Conservation (phyloP, 1,140 invertebrate species). For the Microplitis demolitor region DNA sequence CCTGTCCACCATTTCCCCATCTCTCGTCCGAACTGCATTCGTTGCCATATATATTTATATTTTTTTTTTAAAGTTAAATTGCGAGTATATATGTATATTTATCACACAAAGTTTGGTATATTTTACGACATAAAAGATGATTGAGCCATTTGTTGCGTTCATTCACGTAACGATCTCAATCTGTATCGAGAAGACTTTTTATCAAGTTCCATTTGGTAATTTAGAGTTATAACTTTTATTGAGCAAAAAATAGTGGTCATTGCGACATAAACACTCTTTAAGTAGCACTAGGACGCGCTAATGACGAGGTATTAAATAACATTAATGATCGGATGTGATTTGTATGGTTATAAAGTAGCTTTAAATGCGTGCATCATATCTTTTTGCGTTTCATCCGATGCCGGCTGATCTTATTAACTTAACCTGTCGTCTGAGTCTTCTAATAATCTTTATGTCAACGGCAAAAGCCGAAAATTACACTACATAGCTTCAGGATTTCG, state of each 20-base stretch:
- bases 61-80: too few species aligned
- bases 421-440: too few species aligned
- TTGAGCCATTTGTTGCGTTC: constrained; percentile 49
- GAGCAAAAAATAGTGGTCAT: not conserved
- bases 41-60: not conserved
- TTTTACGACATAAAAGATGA: constrained; percentile 37
- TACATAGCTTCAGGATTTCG: too few species aligned
- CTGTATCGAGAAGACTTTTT: not conserved
- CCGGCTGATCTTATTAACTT: too few species aligned
- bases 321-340: constrained; percentile 54
- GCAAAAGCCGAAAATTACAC: too few species aligned
- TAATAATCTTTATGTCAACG: too few species aligned
- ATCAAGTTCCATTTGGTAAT: constrained; percentile 12
- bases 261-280: constrained; percentile 54
- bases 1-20: not conserved
- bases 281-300: constrained; percentile 53
- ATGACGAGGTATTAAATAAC: constrained; percentile 63
- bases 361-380: not conserved
- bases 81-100: too few species aligned
- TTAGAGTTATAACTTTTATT: not conserved
- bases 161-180: constrained; percentile 18
- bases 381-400: not conserved
- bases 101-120: not conserved
- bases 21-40: too few species aligned
- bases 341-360: not conserved